These are phyloP conservation scores for Physella acuta DNA, from an alignment of 1,140 invertebrate genomes.

Conservation along the genomic window DNA sequence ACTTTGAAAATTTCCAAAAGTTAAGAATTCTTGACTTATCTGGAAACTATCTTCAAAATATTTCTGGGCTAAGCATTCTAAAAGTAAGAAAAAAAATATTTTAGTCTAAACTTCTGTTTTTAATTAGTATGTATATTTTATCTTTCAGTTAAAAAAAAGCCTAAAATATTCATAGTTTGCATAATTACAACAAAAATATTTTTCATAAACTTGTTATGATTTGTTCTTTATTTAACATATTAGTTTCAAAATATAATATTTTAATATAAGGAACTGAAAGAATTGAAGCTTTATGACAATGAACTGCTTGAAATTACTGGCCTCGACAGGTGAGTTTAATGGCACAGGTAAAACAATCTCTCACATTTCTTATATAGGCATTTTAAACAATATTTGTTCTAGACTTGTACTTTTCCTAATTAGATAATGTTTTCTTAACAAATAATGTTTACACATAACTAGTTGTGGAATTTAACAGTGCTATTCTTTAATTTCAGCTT, in stretches of 20 bases:
- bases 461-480: not conserved
- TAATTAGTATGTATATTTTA: no score
- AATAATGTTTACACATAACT: not conserved
- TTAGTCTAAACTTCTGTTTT: no score
- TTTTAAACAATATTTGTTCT: no score
- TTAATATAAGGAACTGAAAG: conserved; percentile 45
- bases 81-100: no score
- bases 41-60: conserved; percentile 49
- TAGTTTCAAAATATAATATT: conserved; percentile 18
- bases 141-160: no score
- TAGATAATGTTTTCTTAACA: not conserved
- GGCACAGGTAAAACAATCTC: not conserved
- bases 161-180: no score
- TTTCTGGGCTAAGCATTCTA: conserved; percentile 45
- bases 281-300: conserved; percentile 57
- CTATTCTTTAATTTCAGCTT: conserved; percentile 40
- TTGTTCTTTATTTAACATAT: no score
- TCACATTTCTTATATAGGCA: not conserved
- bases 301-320: conserved; percentile 46
- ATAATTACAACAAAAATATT: no score
- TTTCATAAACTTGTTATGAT: no score
- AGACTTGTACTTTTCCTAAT: no score
- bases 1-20: conserved; percentile 46
- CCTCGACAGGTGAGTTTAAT: conserved; percentile 43
- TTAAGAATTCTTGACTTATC: conserved; percentile 53